A percentile compares a stretch with the other conserved stretches of the same genome.
phyloP scores from a whole-genome alignment of 2,113 vertebrate genomes.

The Myiopsitta monachus region DNA sequence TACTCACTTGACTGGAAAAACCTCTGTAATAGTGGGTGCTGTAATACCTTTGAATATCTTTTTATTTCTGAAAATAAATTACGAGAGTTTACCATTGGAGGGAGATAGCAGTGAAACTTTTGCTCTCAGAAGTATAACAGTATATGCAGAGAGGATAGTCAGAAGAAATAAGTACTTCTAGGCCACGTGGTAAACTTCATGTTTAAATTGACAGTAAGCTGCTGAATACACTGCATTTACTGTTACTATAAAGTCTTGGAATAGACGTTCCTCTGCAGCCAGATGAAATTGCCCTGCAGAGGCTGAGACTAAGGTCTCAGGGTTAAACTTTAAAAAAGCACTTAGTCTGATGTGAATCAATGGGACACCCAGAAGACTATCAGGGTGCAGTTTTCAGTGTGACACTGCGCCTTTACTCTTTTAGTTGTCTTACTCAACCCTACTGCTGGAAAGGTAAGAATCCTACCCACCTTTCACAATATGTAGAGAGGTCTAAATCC shows the following conservation, averaged over 20 bases:
- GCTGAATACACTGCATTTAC: not conserved
- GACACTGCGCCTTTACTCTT: not conserved
- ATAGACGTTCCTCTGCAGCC: not conserved
- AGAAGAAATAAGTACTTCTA: not conserved
- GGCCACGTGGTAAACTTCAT: not conserved
- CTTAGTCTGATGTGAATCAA: not conserved
- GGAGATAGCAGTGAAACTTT: constrained; percentile 44
- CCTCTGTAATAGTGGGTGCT: not conserved
- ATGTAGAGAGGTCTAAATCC: not conserved
- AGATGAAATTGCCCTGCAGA: not conserved
- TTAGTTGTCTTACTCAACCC: not conserved
- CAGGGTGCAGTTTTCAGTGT: not conserved
- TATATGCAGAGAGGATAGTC: not conserved
- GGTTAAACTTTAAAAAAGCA: not conserved
- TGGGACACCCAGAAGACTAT: not conserved
- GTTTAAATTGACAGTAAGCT: not conserved
- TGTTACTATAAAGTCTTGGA: not conserved
- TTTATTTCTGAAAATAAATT: constrained; percentile 1
- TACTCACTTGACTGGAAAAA: not conserved
- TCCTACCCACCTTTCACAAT: not conserved
- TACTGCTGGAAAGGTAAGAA: not conserved
- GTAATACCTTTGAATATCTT: not conserved
- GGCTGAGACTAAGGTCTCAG: not conserved
- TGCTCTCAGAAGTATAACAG: not conserved
- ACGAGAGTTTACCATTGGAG: constrained; percentile 53